Base-by-base conservation (phyloP, 2,888 invertebrate genomes). In the Ophraella communa region DNA sequence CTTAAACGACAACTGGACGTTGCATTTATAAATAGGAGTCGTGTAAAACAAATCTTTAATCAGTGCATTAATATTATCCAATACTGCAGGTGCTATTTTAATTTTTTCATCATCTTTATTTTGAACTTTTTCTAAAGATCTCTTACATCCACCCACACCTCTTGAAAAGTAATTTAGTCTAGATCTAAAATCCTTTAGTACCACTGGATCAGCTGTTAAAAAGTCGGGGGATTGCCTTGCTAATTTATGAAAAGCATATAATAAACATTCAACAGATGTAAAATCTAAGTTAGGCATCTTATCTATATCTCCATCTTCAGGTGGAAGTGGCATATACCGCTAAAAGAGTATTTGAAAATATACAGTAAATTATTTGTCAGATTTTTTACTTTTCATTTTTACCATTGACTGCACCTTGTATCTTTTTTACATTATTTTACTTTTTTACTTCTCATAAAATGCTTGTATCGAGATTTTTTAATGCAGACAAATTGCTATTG, bases 31-130 rank as follows among this genome's bases (percentile, higher is more conserved):
- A 74, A 93, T 91, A 4, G 98, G 98, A 11, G 97, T 96, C 62
- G 91, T 91, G 81, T 96, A 94, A 84, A 98, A 97, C 71, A 98
- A 85, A 83, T 98, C 98, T 80, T 94, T 92, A 70, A 98, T 95
- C 51, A 98, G 86, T 1, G 91, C 88, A 78, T 94, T 95, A 68
- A 98, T 96, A 81, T 98, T 98, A 52, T 93, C 92, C 57, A 96
- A 93, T 4, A 96, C 93, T 80, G 93, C 93, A 47, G 96, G 85
- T 10, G 96, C 96, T 82, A 85, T 91, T 91, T 66, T 92, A 78
- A 83, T 90, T 88, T 82, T 93, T 91, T 84, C 94, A 91, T 66
- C 55, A 8, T 77, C 94, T 51, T 73, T 74, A 21, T 71, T 71
- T 21, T 62, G 74, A 67, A 71, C 64, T 44, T 69, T 73, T 33